Evolutionary conservation across 2,113 vertebrate species (phyloP).

Genomic region (Sinocyclocheilus rhinocerous): DNA sequence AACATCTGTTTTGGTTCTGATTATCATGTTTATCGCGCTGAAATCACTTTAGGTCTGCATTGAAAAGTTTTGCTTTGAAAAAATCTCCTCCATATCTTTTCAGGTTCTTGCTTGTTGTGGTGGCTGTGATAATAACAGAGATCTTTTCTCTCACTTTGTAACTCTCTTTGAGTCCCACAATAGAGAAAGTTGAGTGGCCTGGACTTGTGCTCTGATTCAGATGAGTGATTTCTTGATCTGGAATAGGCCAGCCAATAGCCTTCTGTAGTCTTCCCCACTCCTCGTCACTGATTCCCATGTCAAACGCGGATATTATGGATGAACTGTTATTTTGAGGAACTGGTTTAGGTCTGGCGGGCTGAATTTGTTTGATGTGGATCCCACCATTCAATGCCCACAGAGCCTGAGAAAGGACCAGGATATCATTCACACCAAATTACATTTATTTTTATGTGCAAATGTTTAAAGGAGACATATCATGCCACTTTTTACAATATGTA

Average conservation of each 20-base stretch:
- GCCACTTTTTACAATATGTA: no score
- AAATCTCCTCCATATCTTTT: no score
- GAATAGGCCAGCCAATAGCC: neutral
- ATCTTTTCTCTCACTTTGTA: no score
- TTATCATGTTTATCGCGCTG: no score
- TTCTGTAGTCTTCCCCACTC: conserved; percentile 11
- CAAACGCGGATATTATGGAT: neutral
- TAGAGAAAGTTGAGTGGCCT: conserved; percentile 2
- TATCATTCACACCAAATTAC: no score
- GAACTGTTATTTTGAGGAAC: neutral
- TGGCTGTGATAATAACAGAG: no score
- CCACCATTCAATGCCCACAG: neutral
- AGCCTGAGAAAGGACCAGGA: neutral
- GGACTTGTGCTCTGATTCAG: conserved; percentile 4
- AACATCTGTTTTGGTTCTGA: no score
- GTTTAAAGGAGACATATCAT: no score
- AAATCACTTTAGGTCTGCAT: no score
- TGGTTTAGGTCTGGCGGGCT: neutral
- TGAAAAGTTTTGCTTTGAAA: no score
- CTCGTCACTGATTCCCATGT: conserved; percentile 7
- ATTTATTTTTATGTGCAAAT: no score
- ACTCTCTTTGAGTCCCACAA: neutral
- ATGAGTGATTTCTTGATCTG: neutral
- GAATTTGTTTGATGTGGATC: neutral
- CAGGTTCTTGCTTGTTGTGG: no score